phyloP scores from a whole-genome alignment of 2,113 vertebrate species.

The Nibea albiflora region DNA sequence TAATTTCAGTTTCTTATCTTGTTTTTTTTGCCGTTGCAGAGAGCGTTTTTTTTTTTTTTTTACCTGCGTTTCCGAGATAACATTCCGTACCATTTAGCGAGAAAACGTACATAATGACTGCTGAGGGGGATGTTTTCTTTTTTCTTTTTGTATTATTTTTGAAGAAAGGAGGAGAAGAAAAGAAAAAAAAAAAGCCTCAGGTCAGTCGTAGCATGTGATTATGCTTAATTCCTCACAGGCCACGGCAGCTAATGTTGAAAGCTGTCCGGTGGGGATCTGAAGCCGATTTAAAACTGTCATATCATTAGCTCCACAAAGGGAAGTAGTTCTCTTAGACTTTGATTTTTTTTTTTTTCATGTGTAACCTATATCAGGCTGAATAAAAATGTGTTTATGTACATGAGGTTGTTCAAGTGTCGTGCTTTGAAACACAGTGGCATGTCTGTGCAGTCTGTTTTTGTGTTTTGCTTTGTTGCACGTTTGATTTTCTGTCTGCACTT shows the following conservation, averaged over 20 bases:
- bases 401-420: conserved; percentile 40
- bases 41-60: conserved; percentile 36
- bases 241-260: conserved; percentile 61
- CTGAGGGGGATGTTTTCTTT: conserved; percentile 41
- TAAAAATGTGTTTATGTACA: conserved; percentile 82
- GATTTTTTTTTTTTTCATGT: conserved; percentile 57
- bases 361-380: conserved; percentile 79
- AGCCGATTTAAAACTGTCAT: conserved; percentile 72
- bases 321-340: conserved; percentile 74
- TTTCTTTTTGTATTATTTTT: conserved; percentile 33
- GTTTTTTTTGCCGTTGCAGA: conserved; percentile 53
- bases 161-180: conserved; percentile 15
- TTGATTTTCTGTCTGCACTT: background rate
- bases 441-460: background rate
- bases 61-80: conserved; percentile 61
- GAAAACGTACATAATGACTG: conserved; percentile 43
- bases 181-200: conserved; percentile 63
- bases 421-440: background rate
- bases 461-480: background rate
- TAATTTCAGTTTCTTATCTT: conserved; percentile 24
- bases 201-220: conserved; percentile 77
- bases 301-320: conserved; percentile 78
- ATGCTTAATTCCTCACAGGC: conserved; percentile 65
- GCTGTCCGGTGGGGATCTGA: conserved; percentile 58
- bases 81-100: conserved; percentile 73